These are phyloP conservation scores for Sesia apiformis DNA, from an alignment of 2,888 invertebrate species.

Conservation along the genomic window DNA sequence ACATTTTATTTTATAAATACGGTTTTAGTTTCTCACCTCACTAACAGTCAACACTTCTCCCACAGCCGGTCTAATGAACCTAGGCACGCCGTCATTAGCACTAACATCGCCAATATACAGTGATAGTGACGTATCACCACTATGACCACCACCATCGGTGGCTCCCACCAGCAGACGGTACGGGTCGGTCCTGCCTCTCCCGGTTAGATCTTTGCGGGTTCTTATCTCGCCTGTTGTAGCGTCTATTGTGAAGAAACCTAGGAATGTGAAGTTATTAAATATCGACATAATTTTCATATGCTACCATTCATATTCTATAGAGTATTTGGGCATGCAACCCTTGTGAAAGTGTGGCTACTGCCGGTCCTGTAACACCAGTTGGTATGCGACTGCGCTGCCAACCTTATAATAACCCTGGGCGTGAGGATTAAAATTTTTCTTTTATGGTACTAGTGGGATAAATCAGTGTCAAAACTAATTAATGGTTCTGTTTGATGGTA, in stretches of 20 bases:
- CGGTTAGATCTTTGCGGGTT: conserved; percentile 79
- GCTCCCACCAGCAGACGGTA: conserved; percentile 81
- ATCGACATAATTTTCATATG: too few relatives aligned
- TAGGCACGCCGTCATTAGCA: conserved; percentile 86
- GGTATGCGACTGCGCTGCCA: too few relatives aligned
- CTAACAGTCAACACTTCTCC: conserved; percentile 81
- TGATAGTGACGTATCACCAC: conserved; percentile 76
- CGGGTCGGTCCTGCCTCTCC: conserved; percentile 83
- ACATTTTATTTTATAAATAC: too few relatives aligned
- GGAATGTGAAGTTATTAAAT: conserved; percentile 3
- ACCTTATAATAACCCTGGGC: too few relatives aligned
- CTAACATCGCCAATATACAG: conserved; percentile 86
- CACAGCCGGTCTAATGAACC: conserved; percentile 80
- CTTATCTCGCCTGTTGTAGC: conserved; percentile 78
- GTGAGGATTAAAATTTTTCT: too few relatives aligned
- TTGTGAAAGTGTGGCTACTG: too few relatives aligned
- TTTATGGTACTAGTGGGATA: too few relatives aligned
- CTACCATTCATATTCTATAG: too few relatives aligned
- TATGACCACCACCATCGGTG: conserved; percentile 79
- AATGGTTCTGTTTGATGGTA: too few relatives aligned
- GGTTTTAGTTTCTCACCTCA: conserved; percentile 67
- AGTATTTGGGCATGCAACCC: too few relatives aligned
- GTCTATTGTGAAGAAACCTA: conserved; percentile 81
- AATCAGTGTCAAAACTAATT: too few relatives aligned
- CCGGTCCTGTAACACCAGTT: too few relatives aligned